Base-by-base conservation (phyloP, 2,797 vertebrate genomes). In the Bradypodion ventrale region DNA sequence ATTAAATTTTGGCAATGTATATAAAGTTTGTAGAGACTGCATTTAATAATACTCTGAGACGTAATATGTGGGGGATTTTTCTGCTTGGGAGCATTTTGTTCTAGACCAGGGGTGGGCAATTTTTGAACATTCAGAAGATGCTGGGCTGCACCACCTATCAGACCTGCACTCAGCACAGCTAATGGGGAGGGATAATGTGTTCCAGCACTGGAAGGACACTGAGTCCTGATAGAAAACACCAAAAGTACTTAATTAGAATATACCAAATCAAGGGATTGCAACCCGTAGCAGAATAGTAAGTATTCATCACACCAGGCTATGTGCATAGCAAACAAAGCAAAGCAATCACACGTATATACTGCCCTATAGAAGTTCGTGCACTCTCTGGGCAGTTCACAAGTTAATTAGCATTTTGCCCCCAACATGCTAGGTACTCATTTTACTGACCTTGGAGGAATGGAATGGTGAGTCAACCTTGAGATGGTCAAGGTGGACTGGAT, bases 41-140 rank as follows among this genome's bases (percentile, higher is more conserved):
- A 40, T 27, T 5, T 8, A 10, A 27, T 23, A 27, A 60, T 81
- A 21, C 88, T 90, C 87, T 82, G 76, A 89, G 80, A 87, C 16
- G 5, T 81, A 15, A 21, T 19, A 21, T 27, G 27, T 40, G 60
- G 19, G 10, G 8, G 13, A 32, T 42, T 10, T 42, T 16, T 59
- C 10, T 42, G 19, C 42, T 15, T 59, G 19, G 44, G 60, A 37
- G 35, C 10, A 69, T 74, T 56, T 49, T 49, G 32, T 70, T 83
- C 37, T 70, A 19, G 63, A 42, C 42, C 16, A 25, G 21, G 9
- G 25, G 42, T 25, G 68, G 37, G 37, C 23, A 27, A 25, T 3
- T 3, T 70, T 40, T 42, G 7, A 21, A 7, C 68, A 21, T 42
- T 9, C 23, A 27, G 21, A 42, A 40, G 19, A 9, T 40, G 35